Percentiles rank a stretch among this genome's conserved stretches.
Evolutionary conservation across 2,888 invertebrate species (phyloP).

Genomic region (Synergus umbraculus): DNA sequence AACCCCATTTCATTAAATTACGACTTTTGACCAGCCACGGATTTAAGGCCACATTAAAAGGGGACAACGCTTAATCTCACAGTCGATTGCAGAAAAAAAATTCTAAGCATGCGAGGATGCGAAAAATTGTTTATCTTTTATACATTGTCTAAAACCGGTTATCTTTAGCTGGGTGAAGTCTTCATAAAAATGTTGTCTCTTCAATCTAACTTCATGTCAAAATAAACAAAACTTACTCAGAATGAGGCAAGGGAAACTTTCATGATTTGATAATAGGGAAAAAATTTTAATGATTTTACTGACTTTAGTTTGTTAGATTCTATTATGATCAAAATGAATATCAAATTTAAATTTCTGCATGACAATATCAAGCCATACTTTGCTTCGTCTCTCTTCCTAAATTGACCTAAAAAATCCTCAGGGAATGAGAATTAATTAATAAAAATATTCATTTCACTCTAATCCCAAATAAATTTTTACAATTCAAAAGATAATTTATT

Average conservation of each 20-base stretch:
- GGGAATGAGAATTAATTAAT: neutral
- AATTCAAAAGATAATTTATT: no score
- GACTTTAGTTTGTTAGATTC: conserved; percentile 50
- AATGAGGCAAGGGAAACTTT: no score
- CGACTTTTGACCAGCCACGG: conserved; percentile 27
- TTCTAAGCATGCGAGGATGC: conserved; percentile 43
- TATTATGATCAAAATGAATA: conserved; percentile 83
- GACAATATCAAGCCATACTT: conserved; percentile 43
- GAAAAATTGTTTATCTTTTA: conserved; percentile 50
- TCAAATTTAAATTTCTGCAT: conserved; percentile 52
- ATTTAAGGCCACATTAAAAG: conserved; percentile 30
- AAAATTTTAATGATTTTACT: no score
- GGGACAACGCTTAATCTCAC: conserved; percentile 24
- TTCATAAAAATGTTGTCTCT: conserved; percentile 16
- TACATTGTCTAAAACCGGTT: conserved; percentile 29
- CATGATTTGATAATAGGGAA: no score
- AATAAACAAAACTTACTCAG: no score
- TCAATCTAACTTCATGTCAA: neutral
- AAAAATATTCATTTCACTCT: no score
- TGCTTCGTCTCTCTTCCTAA: neutral
- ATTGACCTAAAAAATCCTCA: neutral
- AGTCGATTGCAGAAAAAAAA: neutral
- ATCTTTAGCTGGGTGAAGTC: conserved; percentile 42
- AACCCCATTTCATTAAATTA: conserved; percentile 34
- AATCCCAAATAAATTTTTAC: no score